A percentile compares a stretch with the other conserved stretches of the same genome.
phyloP scores from a whole-genome alignment of 1,140 invertebrate species.

The Gonioctena quinquepunctata region DNA sequence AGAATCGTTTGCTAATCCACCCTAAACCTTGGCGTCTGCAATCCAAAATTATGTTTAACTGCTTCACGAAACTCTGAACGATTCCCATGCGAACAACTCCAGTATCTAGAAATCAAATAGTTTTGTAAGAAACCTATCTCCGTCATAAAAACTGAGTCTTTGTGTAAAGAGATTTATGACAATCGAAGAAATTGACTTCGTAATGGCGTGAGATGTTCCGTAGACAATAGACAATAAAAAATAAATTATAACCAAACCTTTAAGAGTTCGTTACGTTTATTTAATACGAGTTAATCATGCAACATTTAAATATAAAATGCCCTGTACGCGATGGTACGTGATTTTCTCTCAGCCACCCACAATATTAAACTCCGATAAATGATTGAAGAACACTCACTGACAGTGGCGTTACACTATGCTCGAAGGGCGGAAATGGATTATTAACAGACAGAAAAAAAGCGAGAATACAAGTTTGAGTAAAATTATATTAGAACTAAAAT shows the following conservation, averaged over 20 bases:
- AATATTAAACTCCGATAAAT: slow-evolving; percentile 24
- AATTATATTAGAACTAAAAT: too few relatives aligned
- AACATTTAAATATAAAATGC: slow-evolving; percentile 55
- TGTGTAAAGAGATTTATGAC: slow-evolving; percentile 40
- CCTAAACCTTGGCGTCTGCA: too few relatives aligned
- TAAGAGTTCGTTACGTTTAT: slow-evolving; percentile 54
- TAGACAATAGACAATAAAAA: slow-evolving; percentile 52
- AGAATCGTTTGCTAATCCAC: too few relatives aligned
- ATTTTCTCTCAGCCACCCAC: slow-evolving; percentile 20
- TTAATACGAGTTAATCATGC: slow-evolving; percentile 57
- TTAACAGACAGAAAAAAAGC: too few relatives aligned
- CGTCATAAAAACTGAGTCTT: slow-evolving; percentile 9
- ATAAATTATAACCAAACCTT: slow-evolving; percentile 54
- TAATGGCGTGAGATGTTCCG: slow-evolving; percentile 51
- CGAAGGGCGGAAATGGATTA: too few relatives aligned
- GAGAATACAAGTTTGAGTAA: too few relatives aligned
- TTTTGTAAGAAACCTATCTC: background rate
- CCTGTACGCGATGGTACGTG: slow-evolving; percentile 52
- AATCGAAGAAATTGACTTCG: slow-evolving; percentile 48
- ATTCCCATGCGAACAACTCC: too few relatives aligned
- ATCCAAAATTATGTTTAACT: too few relatives aligned
- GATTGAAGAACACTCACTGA: slow-evolving; percentile 12
- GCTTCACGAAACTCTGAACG: too few relatives aligned
- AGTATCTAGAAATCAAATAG: too few relatives aligned
- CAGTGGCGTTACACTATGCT: slow-evolving; percentile 9